These are phyloP conservation scores for Macrosteles quadrilineatus DNA, from an alignment of 1,140 invertebrate species.

Conservation along the genomic window DNA sequence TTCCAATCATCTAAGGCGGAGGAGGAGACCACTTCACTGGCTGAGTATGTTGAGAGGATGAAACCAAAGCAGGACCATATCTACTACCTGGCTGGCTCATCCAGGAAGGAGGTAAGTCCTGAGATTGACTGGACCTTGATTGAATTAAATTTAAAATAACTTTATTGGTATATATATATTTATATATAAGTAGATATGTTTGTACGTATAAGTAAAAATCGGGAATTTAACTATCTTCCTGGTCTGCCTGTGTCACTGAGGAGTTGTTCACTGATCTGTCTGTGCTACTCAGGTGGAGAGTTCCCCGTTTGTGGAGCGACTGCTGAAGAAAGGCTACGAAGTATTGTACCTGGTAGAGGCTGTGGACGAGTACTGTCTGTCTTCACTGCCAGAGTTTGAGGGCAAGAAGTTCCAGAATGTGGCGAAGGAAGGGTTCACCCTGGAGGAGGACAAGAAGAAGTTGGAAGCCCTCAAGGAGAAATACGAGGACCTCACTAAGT, in stretches of 20 bases:
- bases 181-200: no score
- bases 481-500: constrained; percentile 90
- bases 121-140: no score
- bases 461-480: constrained; percentile 76
- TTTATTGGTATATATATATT: no score
- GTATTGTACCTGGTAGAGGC: constrained; percentile 95
- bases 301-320: constrained; percentile 94
- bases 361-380: constrained; percentile 98
- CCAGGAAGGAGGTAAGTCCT: constrained; percentile 71
- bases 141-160: no score
- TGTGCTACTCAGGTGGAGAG: constrained; percentile 80
- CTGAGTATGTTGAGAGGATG: constrained; percentile 95
- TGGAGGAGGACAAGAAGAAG: constrained; percentile 82
- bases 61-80: constrained; percentile 96
- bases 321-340: constrained; percentile 94
- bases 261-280: no score
- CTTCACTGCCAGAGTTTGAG: constrained; percentile 97
- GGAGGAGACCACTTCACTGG: constrained; percentile 69
- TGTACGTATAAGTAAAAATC: no score
- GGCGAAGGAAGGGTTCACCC: constrained; percentile 94
- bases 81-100: constrained; percentile 94
- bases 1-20: constrained; percentile 85
- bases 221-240: no score
- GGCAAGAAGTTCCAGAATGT: constrained; percentile 99
- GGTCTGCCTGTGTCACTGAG: no score